Conservation (phyloP, 1,140 invertebrate genomes). For the Venustaconcha ellipsiformis region DNA sequence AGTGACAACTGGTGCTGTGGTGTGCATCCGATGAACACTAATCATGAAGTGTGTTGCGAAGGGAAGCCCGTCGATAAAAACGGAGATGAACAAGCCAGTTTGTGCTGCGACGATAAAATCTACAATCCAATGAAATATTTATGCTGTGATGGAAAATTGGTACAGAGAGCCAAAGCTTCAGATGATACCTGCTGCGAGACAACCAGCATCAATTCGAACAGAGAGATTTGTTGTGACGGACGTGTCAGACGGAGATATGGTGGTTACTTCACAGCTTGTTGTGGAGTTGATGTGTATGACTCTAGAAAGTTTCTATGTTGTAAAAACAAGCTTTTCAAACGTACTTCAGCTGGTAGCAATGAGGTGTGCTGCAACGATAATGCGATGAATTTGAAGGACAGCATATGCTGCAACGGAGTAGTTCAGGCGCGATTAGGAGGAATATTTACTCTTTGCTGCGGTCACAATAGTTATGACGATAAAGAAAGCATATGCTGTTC, state of each 20-base stretch:
- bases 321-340: not conserved
- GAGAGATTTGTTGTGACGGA: slow-evolving; percentile 13
- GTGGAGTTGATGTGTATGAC: slow-evolving; percentile 4
- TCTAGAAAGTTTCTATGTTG: slow-evolving; percentile 7
- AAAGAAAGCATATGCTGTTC: slow-evolving; percentile 17
- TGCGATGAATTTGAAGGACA: slow-evolving; percentile 19
- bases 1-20: slow-evolving; percentile 34
- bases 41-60: slow-evolving; percentile 21
- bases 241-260: not conserved
- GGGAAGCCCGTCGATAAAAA: slow-evolving; percentile 5
- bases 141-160: slow-evolving; percentile 24
- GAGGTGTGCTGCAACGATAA: slow-evolving; percentile 24
- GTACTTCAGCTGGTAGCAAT: not conserved
- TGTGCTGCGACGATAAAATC: slow-evolving; percentile 25
- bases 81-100: slow-evolving; percentile 4
- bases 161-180: not conserved
- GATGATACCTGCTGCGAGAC: slow-evolving; percentile 14
- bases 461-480: slow-evolving; percentile 17
- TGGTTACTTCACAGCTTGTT: slow-evolving; percentile 12
- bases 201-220: slow-evolving; percentile 7
- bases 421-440: not conserved
- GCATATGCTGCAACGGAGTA: slow-evolving; percentile 27
- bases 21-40: slow-evolving; percentile 23
- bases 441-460: slow-evolving; percentile 17
- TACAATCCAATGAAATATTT: slow-evolving; percentile 19